Conservation (phyloP, 2,113 vertebrate genomes). For the Aleadryas rufinucha region DNA sequence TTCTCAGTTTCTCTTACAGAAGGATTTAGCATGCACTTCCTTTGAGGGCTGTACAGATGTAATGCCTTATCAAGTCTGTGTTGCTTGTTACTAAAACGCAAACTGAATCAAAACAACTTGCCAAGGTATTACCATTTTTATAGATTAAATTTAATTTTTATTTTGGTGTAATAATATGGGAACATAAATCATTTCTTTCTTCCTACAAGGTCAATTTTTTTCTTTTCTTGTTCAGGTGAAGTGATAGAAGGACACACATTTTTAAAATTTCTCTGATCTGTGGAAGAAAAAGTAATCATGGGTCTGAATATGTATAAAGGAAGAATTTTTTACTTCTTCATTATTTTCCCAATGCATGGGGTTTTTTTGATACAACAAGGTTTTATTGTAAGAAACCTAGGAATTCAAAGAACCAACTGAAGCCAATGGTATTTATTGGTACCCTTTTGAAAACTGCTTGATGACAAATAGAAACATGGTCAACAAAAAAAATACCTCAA, state of each 20-base stretch:
- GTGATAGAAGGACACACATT: background rate
- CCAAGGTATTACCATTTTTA: background rate
- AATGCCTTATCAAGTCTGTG: background rate
- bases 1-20: background rate
- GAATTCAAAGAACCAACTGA: background rate
- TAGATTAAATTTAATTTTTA: background rate
- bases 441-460: background rate
- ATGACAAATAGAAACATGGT: background rate
- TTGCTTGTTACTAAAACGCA: background rate
- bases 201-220: background rate
- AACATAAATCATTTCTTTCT: background rate
- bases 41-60: background rate
- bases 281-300: background rate
- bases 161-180: background rate
- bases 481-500: background rate
- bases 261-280: background rate
- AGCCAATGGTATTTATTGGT: background rate
- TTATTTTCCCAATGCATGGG: background rate
- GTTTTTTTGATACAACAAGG: accelerated
- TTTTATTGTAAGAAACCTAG: background rate
- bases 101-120: background rate
- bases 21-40: background rate
- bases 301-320: background rate
- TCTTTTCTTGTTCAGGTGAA: background rate
- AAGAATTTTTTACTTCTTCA: background rate